A percentile compares a stretch with the other conserved stretches of the same genome.
These are phyloP conservation scores for Selenia dentaria DNA, from an alignment of 2,888 invertebrate genomes.

Conservation along the genomic window DNA sequence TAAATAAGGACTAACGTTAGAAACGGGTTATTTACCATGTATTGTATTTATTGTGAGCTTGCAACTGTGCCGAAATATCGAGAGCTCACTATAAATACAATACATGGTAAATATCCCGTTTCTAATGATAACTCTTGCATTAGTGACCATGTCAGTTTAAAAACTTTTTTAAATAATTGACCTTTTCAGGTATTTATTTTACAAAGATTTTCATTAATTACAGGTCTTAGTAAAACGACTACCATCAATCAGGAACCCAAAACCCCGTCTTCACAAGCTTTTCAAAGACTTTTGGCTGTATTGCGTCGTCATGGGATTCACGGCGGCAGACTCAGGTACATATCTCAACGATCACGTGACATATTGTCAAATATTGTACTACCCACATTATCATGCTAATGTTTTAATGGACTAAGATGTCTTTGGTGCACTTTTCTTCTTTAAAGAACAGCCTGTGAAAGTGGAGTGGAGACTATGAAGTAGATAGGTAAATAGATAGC, in stretches of 20 bases:
- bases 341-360: slow-evolving; percentile 25
- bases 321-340: slow-evolving; percentile 90
- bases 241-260: slow-evolving; percentile 95
- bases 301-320: slow-evolving; percentile 99
- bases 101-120: no score
- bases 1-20: no score
- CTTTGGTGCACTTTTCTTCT: slow-evolving; percentile 23
- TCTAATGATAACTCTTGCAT: no score
- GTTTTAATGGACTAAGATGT: slow-evolving; percentile 28
- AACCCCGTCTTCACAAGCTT: slow-evolving; percentile 96
- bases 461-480: slow-evolving; percentile 7
- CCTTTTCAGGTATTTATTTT: no score
- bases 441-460: slow-evolving; percentile 9
- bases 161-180: no score
- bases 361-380: slow-evolving; percentile 20
- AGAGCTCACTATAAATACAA: no score
- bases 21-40: no score
- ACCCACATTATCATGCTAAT: slow-evolving; percentile 27
- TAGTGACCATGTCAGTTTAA: no score
- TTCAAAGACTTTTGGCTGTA: slow-evolving; percentile 99
- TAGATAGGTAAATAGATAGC: no score
- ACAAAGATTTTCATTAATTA: background rate
- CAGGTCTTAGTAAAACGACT: slow-evolving; percentile 91
- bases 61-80: no score
- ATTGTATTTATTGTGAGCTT: no score